phyloP scores from a whole-genome alignment of 1,140 invertebrate genomes.

The Asobara japonica region DNA sequence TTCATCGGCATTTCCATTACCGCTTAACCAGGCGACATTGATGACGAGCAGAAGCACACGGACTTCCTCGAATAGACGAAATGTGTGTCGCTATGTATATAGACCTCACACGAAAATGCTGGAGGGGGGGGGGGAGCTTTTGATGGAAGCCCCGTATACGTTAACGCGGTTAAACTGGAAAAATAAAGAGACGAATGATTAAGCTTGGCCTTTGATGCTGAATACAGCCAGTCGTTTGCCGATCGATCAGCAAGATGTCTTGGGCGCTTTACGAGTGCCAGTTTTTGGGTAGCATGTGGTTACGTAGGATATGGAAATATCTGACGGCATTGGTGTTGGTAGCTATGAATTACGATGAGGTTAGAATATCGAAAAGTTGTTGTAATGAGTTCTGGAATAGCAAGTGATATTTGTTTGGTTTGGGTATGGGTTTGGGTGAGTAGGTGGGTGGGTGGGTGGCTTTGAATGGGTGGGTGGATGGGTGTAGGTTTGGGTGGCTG shows the following conservation, averaged over 20 bases:
- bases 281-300: too few species aligned
- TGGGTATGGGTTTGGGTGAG: too few species aligned
- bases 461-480: too few species aligned
- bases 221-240: neutral
- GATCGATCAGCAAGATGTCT: constrained; percentile 15
- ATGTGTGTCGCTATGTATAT: neutral
- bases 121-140: constrained; percentile 7
- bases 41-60: constrained; percentile 27
- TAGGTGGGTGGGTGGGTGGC: too few species aligned
- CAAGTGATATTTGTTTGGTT: too few species aligned
- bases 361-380: too few species aligned
- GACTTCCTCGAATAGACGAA: constrained; percentile 19
- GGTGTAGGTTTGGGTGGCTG: too few species aligned
- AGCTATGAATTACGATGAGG: too few species aligned
- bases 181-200: constrained; percentile 31
- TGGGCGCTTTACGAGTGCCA: too few species aligned
- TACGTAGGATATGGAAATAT: too few species aligned
- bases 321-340: too few species aligned
- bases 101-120: neutral
- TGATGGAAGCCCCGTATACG: constrained; percentile 9
- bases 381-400: too few species aligned
- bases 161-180: neutral
- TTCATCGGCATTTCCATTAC: neutral
- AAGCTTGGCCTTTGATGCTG: constrained; percentile 25
- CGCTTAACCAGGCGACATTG: constrained; percentile 6